Base-by-base conservation (phyloP, 64 coral and sea anemone genomes). In the Montipora foliosa region DNA sequence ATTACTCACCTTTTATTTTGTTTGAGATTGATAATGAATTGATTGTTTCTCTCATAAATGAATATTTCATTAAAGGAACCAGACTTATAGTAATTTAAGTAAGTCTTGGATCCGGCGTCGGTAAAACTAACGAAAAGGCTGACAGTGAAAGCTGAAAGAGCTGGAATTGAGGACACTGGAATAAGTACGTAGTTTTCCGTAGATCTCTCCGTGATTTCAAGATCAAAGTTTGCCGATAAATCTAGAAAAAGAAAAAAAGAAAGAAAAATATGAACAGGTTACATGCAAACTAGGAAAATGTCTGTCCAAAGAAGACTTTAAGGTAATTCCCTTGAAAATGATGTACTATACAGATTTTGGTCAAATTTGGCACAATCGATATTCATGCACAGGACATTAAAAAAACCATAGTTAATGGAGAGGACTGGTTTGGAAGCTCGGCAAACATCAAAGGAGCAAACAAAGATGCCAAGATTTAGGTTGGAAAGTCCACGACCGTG, bases 71-170 rank as follows among this genome's bases (percentile, higher is more conserved):
- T 84, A 1, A 20, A n/a, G 4, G 48, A 20, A 9, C 46, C 13
- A 5, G 44, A 0, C 11, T 79, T 69, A 57, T 75, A 91, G 13
- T 96, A 96, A 1, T 87, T 93, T 2, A 96, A 10, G 58, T 84
- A 90, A 17, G 95, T 90, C 59, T 79, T 79, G 49, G 93, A 50
- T 0, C 69, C 87, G 75, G 47, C 10, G 46, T 90, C 49, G 8
- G 79, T 96, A 58, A 89, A 89, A 44, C 88, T 96, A 60, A 89
- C 95, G 50, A 93, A 93, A 10, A 96, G 68, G 76, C 86, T 96
- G 59, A 76, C 8, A 4, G 95, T 96, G 49, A 96, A 93, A 12
- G 78, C 85, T 13, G 21, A n/a, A 16, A 96, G 79, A 20, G 66
- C 64, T 44, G 75, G 83, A 8, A 73, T 9, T 6, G 78, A 67